phyloP scores from a whole-genome alignment of 2,797 vertebrate genomes.

The Anguilla anguilla region DNA sequence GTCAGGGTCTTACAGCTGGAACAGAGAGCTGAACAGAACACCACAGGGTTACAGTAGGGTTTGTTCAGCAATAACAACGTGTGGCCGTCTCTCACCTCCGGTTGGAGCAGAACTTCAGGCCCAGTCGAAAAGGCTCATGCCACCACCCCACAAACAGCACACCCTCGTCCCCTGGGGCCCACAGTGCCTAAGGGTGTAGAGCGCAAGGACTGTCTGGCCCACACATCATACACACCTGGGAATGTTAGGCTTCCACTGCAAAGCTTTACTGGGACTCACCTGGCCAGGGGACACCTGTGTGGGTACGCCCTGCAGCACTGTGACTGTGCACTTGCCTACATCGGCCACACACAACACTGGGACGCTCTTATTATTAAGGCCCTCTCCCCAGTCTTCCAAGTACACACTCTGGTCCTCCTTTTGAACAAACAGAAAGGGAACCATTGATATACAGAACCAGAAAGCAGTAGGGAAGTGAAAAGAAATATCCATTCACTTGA shows the following conservation, averaged over 20 bases:
- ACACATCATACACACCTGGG: background rate
- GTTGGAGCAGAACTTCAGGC: constrained; percentile 79
- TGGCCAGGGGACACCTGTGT: constrained; percentile 74
- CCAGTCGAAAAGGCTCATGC: constrained; percentile 78
- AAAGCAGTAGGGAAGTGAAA: background rate
- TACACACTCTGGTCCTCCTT: constrained; percentile 70
- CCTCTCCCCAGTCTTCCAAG: constrained; percentile 78
- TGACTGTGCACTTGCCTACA: constrained; percentile 53
- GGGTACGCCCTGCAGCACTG: constrained; percentile 61
- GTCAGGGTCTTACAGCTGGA: background rate
- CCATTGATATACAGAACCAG: background rate
- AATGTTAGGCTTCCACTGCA: background rate
- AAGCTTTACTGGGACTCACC: constrained; percentile 51
- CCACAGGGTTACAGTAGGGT: background rate
- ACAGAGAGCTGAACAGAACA: background rate
- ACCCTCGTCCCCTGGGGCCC: constrained; percentile 73
- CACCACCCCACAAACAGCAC: constrained; percentile 86
- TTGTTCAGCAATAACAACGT: background rate
- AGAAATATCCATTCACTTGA: background rate
- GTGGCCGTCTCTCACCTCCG: constrained; percentile 66
- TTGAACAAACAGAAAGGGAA: background rate
- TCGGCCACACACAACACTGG: constrained; percentile 70
- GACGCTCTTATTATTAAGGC: constrained; percentile 64
- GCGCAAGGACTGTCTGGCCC: background rate
- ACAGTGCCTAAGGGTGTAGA: constrained; percentile 74